Evolutionary conservation across 2,888 invertebrate species (phyloP).

Genomic region (Callimorpha dominula): DNA sequence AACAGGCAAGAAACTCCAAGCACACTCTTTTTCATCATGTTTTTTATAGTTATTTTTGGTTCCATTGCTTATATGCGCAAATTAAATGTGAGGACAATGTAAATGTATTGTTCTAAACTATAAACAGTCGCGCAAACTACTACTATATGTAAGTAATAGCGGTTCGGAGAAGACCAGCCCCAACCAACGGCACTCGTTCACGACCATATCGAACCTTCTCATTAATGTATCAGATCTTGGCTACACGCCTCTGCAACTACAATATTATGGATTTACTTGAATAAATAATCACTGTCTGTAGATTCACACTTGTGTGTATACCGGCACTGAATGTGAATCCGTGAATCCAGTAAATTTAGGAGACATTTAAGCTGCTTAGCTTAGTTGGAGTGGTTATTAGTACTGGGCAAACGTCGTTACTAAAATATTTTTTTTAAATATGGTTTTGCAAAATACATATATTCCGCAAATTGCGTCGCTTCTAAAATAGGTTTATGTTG

Average conservation of each 20-base stretch:
- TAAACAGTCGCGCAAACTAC: too few species aligned
- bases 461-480: not conserved
- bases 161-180: too few species aligned
- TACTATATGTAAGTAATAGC: too few species aligned
- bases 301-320: not conserved
- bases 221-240: not conserved
- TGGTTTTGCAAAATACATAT: not conserved
- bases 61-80: too few species aligned
- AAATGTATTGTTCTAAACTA: too few species aligned
- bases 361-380: not conserved
- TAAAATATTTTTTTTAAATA: not conserved
- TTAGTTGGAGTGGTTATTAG: not conserved
- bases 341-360: too few species aligned
- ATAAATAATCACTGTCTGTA: not conserved
- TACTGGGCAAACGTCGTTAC: not conserved
- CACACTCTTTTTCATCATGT: too few species aligned
- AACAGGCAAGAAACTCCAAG: too few species aligned
- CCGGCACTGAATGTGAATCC: not conserved
- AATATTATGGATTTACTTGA: not conserved
- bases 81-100: too few species aligned
- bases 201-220: too few species aligned
- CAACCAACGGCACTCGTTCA: too few species aligned
- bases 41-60: too few species aligned
- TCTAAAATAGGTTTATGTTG: not conserved
- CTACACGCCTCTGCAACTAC: not conserved